Base-by-base conservation (phyloP, 1,140 invertebrate genomes). In the Drosophila tropicalis region DNA sequence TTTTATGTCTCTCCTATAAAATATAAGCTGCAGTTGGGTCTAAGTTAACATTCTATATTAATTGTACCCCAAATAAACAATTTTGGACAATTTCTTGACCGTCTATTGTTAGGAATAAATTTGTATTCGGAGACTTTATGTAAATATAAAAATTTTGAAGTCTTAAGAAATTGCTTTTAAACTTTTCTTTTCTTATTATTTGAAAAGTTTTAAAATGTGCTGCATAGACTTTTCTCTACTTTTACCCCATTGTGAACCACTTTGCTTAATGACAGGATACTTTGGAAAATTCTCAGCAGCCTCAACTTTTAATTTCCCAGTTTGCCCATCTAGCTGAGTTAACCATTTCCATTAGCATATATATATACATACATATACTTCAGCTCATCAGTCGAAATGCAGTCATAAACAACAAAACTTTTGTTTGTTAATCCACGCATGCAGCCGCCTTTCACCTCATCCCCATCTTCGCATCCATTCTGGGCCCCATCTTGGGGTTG, bases 291-390 rank as follows among this genome's bases (percentile, higher is more conserved):
- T 76, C 80, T 54, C 58, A 62, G 75, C 58, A 39, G 61, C 67
- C 29, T 29, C 40, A 69, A 72, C 64, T 86, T 85, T 82, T 86
- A 83, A 86, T 86, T 86, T 86, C 82, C 82, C 82, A 76, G 80
- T 86, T 81, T 81, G 82, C 82, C 67, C 82, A 72, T 85, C 95
- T 96, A 19, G 96, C 44, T 12, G 17, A 51, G 17, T 51, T 51
- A 78, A 5, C 95, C 44, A 2, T 72, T 78, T 93, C 94, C 81
- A 75, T 93, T 67, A 76, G 65, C 75, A 79, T 74, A 55, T 70
- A 69, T 64, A 72, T 19, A 9, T 47, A 13, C 19, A 7, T 47
- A 15, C 17, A 44, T 44, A 44, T 15, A 44, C 41, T 44, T 44
- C 17, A 17, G 44, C 15, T 47, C 44, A 47, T 51, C 62, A 55